Conservation (phyloP, 2,113 vertebrate species). For the Menidia beryllina region DNA sequence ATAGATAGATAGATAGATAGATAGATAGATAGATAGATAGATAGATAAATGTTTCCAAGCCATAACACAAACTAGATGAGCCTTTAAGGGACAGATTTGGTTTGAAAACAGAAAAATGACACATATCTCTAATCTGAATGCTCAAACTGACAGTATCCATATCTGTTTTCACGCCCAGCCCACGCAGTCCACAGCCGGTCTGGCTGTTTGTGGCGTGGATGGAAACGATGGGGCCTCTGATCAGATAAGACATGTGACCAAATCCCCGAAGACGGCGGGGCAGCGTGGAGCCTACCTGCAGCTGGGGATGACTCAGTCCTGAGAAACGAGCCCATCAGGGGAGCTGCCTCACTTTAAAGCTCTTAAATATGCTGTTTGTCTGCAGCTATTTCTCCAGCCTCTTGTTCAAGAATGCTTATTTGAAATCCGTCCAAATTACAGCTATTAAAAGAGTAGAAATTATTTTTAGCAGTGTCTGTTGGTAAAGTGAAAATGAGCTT, state of each 20-base stretch:
- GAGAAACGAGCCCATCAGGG: not conserved
- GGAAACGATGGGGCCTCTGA: conserved; percentile 52
- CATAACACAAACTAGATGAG: too few species aligned
- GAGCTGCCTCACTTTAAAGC: not conserved
- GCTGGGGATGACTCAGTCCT: not conserved
- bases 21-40: too few species aligned
- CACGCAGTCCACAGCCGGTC: conserved; percentile 5
- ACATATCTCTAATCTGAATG: conserved; percentile 31
- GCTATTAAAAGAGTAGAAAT: not conserved
- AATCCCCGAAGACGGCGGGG: too few species aligned
- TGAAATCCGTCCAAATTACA: not conserved
- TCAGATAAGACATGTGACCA: not conserved
- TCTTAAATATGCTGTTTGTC: not conserved
- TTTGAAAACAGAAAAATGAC: too few species aligned
- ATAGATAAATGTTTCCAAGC: too few species aligned
- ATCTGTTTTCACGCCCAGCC: conserved; percentile 62
- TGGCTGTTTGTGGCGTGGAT: conserved; percentile 11
- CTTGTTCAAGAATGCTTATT: not conserved
- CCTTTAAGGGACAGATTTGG: too few species aligned
- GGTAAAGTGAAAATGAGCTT: too few species aligned
- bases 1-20: too few species aligned
- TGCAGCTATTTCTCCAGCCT: too few species aligned
- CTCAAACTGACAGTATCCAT: conserved; percentile 56
- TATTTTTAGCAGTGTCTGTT: not conserved
- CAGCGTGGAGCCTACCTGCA: too few species aligned